phyloP scores from a whole-genome alignment of 2,113 vertebrate genomes.

The Mormoops blainvillei region DNA sequence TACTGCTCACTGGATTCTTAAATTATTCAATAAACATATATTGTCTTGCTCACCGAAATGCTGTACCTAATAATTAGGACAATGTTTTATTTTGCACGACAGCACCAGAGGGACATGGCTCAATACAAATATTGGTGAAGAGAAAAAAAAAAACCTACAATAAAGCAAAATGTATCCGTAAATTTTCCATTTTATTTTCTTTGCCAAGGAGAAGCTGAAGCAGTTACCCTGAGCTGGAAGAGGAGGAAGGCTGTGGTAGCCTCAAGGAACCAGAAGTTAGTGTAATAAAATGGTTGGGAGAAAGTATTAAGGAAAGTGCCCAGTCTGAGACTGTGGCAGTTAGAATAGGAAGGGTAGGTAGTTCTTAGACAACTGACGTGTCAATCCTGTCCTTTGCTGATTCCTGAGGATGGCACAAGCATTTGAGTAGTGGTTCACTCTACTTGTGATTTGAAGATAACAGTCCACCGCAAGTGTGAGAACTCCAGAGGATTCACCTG shows the following conservation, averaged over 20 bases:
- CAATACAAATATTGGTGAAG: not conserved
- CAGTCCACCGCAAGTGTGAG: not conserved
- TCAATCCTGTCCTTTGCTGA: not conserved
- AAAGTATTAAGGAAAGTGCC: not conserved
- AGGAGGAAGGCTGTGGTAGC: not conserved
- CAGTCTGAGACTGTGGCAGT: not conserved
- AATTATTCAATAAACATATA: not conserved
- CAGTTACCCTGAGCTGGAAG: not conserved
- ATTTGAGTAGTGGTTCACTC: not conserved
- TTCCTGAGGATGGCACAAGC: not conserved
- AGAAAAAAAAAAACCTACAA: not conserved
- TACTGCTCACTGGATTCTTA: not conserved
- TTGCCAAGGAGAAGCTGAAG: not conserved
- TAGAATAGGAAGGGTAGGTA: not conserved
- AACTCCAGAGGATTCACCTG: not conserved
- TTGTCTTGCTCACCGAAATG: not conserved
- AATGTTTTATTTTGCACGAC: not conserved
- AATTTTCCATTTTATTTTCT: not conserved
- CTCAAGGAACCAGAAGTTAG: not conserved
- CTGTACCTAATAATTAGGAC: not conserved
- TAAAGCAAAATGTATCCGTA: not conserved
- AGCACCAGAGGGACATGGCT: not conserved
- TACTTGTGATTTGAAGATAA: not conserved
- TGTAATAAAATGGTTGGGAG: not conserved
- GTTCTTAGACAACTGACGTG: not conserved